Conservation (phyloP, 2,888 invertebrate species). For the Agrypnus murinus region DNA sequence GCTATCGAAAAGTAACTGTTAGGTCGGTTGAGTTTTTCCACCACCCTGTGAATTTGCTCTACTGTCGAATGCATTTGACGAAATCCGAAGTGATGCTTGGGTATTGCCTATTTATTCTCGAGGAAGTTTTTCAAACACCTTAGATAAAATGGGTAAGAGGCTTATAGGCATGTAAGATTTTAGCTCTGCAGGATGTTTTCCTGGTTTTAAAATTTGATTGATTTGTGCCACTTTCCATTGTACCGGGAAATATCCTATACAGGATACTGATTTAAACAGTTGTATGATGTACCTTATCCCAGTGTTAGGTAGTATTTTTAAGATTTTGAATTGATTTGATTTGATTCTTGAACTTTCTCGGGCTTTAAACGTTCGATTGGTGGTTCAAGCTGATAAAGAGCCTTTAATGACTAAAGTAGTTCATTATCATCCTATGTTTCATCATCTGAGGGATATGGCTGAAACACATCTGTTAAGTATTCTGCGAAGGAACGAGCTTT, state of each 20-base stretch:
- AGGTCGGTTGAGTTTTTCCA: background rate
- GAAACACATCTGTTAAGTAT: background rate
- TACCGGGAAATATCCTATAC: background rate
- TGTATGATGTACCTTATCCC: background rate
- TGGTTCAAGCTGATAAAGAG: constrained; percentile 5
- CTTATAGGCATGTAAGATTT: constrained; percentile 1
- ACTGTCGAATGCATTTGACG: constrained; percentile 7
- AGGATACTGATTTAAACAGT: background rate
- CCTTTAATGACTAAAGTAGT: background rate
- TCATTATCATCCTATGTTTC: constrained; percentile 6
- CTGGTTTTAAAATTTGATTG: too few relatives aligned
- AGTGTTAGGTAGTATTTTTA: background rate
- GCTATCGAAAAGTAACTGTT: constrained; percentile 12
- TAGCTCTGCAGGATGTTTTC: constrained; percentile 8
- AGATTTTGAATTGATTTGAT: background rate
- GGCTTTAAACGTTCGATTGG: background rate
- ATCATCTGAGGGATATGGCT: too few relatives aligned
- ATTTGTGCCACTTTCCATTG: too few relatives aligned
- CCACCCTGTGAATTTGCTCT: too few relatives aligned
- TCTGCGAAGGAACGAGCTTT: constrained; percentile 9
- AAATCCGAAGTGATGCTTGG: background rate
- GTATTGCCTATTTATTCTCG: too few relatives aligned
- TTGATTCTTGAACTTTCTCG: background rate
- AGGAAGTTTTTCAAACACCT: too few relatives aligned
- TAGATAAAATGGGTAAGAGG: too few relatives aligned